These are phyloP conservation scores for Acanthococcus lagerstroemiae DNA, from an alignment of 2,888 invertebrate species.

Conservation along the genomic window DNA sequence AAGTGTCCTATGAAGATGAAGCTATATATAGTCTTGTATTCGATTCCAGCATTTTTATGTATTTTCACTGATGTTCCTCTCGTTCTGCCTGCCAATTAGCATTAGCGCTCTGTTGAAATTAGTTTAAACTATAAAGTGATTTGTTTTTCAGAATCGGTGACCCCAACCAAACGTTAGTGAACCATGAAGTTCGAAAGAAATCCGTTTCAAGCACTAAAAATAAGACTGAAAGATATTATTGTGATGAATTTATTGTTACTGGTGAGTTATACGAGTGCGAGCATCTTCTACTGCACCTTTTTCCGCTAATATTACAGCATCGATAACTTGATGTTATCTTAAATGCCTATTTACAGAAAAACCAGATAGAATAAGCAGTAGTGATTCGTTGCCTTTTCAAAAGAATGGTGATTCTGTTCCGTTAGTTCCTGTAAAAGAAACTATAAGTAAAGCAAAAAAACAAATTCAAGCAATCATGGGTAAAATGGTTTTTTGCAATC, in stretches of 20 bases:
- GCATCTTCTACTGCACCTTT: too few relatives aligned
- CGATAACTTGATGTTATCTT: neutral
- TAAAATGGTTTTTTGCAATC: too few relatives aligned
- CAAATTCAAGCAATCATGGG: slow-evolving; percentile 43
- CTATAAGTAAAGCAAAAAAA: slow-evolving; percentile 44
- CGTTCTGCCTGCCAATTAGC: too few relatives aligned
- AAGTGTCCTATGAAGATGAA: too few relatives aligned
- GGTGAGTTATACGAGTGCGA: too few relatives aligned
- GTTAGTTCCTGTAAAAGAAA: slow-evolving; percentile 42
- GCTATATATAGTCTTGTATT: too few relatives aligned
- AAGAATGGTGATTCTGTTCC: slow-evolving; percentile 41
- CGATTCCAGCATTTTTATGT: too few relatives aligned
- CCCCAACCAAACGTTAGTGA: slow-evolving; percentile 35
- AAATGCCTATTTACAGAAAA: slow-evolving; percentile 10
- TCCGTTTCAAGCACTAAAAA: slow-evolving; percentile 5
- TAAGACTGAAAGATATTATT: slow-evolving; percentile 23
- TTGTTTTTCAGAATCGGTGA: slow-evolving; percentile 37
- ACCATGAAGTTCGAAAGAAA: slow-evolving; percentile 32
- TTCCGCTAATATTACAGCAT: too few relatives aligned
- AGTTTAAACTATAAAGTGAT: too few relatives aligned
- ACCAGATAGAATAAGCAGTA: slow-evolving; percentile 44
- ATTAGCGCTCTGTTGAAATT: too few relatives aligned
- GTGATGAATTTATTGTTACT: slow-evolving; percentile 25
- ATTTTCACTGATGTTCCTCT: too few relatives aligned
- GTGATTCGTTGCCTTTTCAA: slow-evolving; percentile 47